phyloP scores from a whole-genome alignment of 2,113 vertebrate genomes.

The Chloropsis cyanopogon region DNA sequence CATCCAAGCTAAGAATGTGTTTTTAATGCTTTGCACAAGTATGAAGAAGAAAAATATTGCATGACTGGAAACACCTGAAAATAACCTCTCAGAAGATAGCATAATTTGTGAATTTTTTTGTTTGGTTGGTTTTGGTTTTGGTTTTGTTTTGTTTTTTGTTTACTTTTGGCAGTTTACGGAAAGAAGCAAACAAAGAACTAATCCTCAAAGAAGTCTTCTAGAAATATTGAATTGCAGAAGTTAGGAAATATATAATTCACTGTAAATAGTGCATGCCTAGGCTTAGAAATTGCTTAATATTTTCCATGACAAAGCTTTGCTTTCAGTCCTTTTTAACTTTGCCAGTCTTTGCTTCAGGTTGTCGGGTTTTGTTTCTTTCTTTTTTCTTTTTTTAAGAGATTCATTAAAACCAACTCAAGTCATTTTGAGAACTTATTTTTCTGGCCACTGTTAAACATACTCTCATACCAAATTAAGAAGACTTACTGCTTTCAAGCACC shows the following conservation, averaged over 20 bases:
- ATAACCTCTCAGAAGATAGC: background rate
- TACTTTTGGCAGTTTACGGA: background rate
- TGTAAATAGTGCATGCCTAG: background rate
- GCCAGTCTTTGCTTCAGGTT: background rate
- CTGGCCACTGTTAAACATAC: background rate
- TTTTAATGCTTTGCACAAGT: background rate
- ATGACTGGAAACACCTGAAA: background rate
- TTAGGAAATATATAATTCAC: background rate
- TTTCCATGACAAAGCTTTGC: background rate
- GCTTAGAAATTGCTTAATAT: background rate
- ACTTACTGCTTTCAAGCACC: background rate
- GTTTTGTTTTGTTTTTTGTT: background rate
- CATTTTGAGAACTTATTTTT: background rate
- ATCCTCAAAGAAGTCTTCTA: background rate
- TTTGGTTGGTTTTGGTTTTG: background rate
- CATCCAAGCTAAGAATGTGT: background rate
- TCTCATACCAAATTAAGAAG: background rate
- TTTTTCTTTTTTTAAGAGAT: background rate
- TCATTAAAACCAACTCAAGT: background rate
- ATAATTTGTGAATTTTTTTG: background rate
- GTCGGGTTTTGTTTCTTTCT: background rate
- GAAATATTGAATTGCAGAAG: background rate
- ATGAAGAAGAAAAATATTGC: background rate
- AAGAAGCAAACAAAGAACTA: background rate
- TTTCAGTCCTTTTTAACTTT: background rate